Evolutionary conservation across 2,888 invertebrate genomes (phyloP).

Genomic region (Eupithecia insigniata): DNA sequence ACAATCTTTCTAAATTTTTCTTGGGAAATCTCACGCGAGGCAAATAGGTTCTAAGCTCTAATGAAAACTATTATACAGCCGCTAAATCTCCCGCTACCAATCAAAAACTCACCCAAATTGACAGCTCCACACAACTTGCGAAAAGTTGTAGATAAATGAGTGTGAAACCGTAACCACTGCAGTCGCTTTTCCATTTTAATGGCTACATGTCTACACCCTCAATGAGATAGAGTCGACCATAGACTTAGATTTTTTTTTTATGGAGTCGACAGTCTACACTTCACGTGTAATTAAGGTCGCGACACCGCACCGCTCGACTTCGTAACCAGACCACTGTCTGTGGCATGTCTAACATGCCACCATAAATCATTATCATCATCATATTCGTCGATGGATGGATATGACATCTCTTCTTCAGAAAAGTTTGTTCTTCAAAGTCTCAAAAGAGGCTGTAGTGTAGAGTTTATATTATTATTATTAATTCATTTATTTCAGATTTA

Average conservation of each 20-base stretch:
- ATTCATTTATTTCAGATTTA: too few relatives aligned
- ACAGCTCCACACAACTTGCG: background rate
- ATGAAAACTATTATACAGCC: too few relatives aligned
- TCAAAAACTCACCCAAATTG: too few relatives aligned
- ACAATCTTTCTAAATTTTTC: too few relatives aligned
- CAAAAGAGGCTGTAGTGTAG: too few relatives aligned
- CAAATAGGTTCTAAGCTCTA: too few relatives aligned
- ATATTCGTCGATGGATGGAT: background rate
- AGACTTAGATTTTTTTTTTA: too few relatives aligned
- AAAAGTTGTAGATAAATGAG: background rate
- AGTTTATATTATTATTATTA: too few relatives aligned
- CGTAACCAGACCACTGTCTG: slow-evolving; percentile 27
- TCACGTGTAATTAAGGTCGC: slow-evolving; percentile 30
- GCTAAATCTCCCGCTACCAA: too few relatives aligned
- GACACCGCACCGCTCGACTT: slow-evolving; percentile 18
- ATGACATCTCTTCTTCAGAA: too few relatives aligned
- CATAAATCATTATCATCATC: background rate
- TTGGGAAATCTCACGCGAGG: too few relatives aligned
- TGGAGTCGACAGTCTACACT: background rate
- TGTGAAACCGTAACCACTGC: background rate
- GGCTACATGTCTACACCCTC: background rate
- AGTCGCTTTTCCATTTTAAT: background rate
- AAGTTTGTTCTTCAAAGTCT: too few relatives aligned
- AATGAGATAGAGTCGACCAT: background rate
- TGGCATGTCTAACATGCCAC: slow-evolving; percentile 15